Evolutionary conservation across 2,888 invertebrate genomes (phyloP).

Genomic region (Timema cristinae): DNA sequence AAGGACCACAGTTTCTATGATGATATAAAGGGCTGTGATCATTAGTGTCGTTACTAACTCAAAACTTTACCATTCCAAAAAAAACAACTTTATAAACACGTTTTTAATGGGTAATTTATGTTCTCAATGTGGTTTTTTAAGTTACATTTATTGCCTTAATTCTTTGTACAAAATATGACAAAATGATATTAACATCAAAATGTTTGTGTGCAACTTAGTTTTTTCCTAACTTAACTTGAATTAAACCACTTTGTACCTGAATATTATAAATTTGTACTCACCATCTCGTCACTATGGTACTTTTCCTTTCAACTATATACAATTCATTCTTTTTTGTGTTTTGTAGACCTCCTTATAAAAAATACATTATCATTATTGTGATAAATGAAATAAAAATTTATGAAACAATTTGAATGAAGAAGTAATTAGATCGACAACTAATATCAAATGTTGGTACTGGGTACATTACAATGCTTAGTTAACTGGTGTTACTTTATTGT

Average conservation of each 20-base stretch:
- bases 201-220: too few relatives aligned
- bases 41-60: constrained; percentile 9
- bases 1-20: constrained; percentile 7
- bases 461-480: too few relatives aligned
- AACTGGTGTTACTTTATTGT: too few relatives aligned
- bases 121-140: constrained; percentile 3
- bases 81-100: neutral
- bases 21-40: constrained; percentile 14
- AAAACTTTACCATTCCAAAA: constrained; percentile 10
- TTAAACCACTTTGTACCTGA: constrained; percentile 13
- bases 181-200: neutral
- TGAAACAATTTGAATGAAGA: too few relatives aligned
- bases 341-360: too few relatives aligned
- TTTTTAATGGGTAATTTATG: neutral
- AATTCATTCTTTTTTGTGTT: too few relatives aligned
- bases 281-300: neutral
- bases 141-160: neutral
- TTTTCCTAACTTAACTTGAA: neutral
- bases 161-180: constrained; percentile 17
- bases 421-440: too few relatives aligned
- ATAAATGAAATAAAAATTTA: too few relatives aligned
- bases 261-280: neutral
- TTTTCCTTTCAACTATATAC: too few relatives aligned
- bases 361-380: too few relatives aligned
- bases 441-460: too few relatives aligned